These are phyloP conservation scores for Asbolus verrucosus DNA, from an alignment of 1,140 invertebrate genomes.

Conservation along the genomic window DNA sequence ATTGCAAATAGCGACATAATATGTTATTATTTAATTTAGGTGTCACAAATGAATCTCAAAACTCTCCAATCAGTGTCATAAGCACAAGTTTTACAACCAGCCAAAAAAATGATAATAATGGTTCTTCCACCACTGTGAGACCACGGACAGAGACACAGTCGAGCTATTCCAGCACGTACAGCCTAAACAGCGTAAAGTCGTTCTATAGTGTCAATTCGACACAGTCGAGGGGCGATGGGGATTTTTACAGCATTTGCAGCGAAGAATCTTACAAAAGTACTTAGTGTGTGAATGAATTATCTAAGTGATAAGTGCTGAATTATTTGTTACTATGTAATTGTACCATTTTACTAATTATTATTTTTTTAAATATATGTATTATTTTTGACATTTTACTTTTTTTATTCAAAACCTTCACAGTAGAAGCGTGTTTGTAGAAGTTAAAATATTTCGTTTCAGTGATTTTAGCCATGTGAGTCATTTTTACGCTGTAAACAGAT, in stretches of 20 bases:
- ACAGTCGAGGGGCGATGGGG: constrained; percentile 33
- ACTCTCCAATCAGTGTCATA: constrained; percentile 33
- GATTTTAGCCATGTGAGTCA: too few species aligned
- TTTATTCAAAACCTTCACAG: too few species aligned
- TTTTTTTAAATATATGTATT: too few species aligned
- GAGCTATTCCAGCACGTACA: constrained; percentile 26
- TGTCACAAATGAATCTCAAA: constrained; percentile 42
- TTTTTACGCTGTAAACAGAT: too few species aligned
- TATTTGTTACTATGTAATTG: too few species aligned
- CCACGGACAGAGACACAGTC: constrained; percentile 35
- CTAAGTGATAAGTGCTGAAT: too few species aligned
- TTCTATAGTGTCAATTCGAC: constrained; percentile 50
- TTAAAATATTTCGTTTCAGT: too few species aligned
- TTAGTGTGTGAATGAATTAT: constrained; percentile 4
- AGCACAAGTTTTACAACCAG: constrained; percentile 1
- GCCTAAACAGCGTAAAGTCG: constrained; percentile 49
- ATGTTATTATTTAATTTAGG: too few species aligned
- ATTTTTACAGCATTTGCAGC: constrained; percentile 56
- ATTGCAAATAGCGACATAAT: too few species aligned
- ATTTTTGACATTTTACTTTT: too few species aligned
- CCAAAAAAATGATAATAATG: constrained; percentile 1
- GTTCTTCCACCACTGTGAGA: not conserved
- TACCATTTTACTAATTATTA: too few species aligned
- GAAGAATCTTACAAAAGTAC: constrained; percentile 47
- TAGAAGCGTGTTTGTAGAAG: too few species aligned